Base-by-base conservation (phyloP, 2,797 vertebrate species). In the Threskiornis aethiopicus region DNA sequence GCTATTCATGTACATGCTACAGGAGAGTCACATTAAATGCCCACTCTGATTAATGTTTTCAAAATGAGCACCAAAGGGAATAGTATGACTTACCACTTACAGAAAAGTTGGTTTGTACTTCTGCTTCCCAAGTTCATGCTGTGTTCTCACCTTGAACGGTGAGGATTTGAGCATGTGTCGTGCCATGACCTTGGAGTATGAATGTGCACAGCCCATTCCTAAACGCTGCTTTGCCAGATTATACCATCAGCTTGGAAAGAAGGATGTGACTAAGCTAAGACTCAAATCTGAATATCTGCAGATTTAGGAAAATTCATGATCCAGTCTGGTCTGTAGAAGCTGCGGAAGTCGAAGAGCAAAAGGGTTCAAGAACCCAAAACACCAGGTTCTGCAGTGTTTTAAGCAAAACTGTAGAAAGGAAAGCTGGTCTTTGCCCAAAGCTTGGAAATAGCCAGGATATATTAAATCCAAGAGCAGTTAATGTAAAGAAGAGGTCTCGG, bases 1-100 rank as follows among this genome's bases (percentile, higher is more conserved):
- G 84, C 76, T 94, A 82, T 81, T 81, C 58, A 15, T 84, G 90
- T 89, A 87, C 93, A 20, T 92, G 79, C 82, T 96, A 82, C 84
- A 86, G 89, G 93, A 96, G 72, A 95, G 87, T 94, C 92, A 79
- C 87, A 70, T 95, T 89, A 97, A 96, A 96, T 76, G 91, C 72
- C 44, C 90, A 31, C 79, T 97, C 69, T 93, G 96, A 96, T 97
- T 95, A 96, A 89, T 47, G 81, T 86, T 91, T 96, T 87, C 89
- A 90, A 61, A 93, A 88, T 25, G 79, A 96, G 77, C 64, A 94
- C 84, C 89, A 86, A 89, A 91, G 87, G 79, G 89, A 94, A 72
- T 65, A 58, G 44, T 9, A 29, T n/a, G 62, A 31, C 15, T 87
- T 96, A 13, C 41, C 31, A 55, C 71, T 76, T 65, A 69, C 35